phyloP scores from a whole-genome alignment of 2,113 vertebrate species.

The Peromyscus maniculatus region DNA sequence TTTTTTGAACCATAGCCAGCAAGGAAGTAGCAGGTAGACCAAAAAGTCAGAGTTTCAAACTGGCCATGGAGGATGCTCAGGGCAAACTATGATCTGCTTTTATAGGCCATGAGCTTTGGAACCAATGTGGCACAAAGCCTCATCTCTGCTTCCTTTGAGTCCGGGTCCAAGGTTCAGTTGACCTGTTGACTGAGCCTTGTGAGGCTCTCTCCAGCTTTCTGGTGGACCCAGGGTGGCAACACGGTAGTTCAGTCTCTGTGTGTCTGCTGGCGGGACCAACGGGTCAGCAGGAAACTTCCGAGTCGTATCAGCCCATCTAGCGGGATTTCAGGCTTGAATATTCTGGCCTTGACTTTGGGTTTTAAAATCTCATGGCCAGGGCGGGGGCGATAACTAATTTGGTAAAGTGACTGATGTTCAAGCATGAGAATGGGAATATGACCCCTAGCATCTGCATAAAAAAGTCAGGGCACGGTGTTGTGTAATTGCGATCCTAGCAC shows the following conservation, averaged over 20 bases:
- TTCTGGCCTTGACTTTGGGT: not conserved
- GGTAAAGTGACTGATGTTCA: not conserved
- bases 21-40: not conserved
- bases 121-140: not conserved
- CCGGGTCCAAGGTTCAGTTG: not conserved
- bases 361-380: not conserved
- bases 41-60: not conserved
- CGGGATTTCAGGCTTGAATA: not conserved
- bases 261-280: not conserved
- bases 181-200: too few species aligned
- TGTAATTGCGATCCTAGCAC: not conserved
- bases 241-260: not conserved
- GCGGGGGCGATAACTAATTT: not conserved
- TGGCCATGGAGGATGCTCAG: not conserved
- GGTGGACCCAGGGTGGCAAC: too few species aligned
- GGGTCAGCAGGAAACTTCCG: too few species aligned
- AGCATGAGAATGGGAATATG: not conserved
- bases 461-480: not conserved
- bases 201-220: not conserved
- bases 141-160: not conserved
- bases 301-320: not conserved
- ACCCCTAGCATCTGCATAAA: not conserved
- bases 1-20: too few species aligned
- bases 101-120: not conserved
- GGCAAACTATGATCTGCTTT: not conserved